Evolutionary conservation across 2,888 invertebrate species (phyloP), one percentile per base, ranked within the genome.

Genomic region (Polyommatus iphigenia): DNA sequence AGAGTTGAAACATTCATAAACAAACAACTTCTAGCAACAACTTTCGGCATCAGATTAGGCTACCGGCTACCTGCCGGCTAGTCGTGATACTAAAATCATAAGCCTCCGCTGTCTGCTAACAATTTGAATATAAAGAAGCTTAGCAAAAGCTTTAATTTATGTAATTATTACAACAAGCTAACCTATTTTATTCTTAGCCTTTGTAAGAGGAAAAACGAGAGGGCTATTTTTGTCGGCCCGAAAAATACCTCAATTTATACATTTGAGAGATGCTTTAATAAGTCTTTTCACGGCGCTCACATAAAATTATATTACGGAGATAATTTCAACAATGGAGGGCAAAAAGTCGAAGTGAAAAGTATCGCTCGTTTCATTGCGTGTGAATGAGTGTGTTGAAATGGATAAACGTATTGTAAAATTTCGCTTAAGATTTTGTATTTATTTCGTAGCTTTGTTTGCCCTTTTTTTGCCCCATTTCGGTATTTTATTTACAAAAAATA

Each of bases 181-280:
- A 75, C 50, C 75, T 54, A 54, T 75, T 50, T 54, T 29, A 50
- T 50, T n/a, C 54, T 75, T 75, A 75, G 75, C 75, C 54, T 77
- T 77, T 77, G 76, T 71, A 79, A 80, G 81, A 80, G 80, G 81
- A 78, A 82, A 83, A 83, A 82, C 81, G 81, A 82, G 80, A 79
- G 79, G 81, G 80, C 80, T 82, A 81, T 77, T 81, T 79, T 77
- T 73, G 79, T 79, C 78, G 79, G 77, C 80, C 80, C 79, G 75
- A 79, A 82, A 82, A 83, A 83, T 82, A 82, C 80, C 79, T 80
- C 80, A 83, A 82, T 83, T 82, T 81, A 81, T 81, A 82, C 80
- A 77, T 82, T 80, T 80, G 80, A 80, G 77, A 80, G 81, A 79
- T 79, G 78, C 79, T 81, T 78, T 80, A 80, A 78, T 80, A 78